Conservation (phyloP, 2,888 invertebrate genomes). For the Aspidapion aeneum region DNA sequence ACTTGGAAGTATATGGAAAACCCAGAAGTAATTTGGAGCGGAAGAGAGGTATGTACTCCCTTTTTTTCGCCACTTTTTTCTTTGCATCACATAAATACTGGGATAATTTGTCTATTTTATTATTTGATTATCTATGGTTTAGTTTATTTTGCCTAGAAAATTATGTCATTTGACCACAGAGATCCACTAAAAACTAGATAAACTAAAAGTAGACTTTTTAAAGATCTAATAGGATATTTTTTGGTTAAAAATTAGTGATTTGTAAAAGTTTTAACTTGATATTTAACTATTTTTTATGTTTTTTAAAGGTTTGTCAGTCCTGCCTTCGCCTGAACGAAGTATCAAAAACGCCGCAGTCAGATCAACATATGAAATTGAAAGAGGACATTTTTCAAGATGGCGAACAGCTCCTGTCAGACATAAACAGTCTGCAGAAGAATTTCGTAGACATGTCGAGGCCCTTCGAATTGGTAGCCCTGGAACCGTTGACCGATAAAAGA, state of each 20-base stretch:
- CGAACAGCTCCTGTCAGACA: constrained; percentile 59
- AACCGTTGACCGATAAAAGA: constrained; percentile 15
- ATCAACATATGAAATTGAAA: constrained; percentile 39
- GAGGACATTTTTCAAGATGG: constrained; percentile 58
- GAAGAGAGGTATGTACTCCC: constrained; percentile 38
- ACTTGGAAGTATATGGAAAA: constrained; percentile 18
- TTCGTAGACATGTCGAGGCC: constrained; percentile 44
- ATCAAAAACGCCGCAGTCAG: constrained; percentile 27
- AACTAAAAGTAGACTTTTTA: no score
- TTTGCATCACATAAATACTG: not conserved
- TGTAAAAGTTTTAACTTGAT: no score
- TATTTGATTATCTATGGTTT: no score
- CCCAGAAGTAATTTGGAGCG: constrained; percentile 42
- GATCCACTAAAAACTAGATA: no score
- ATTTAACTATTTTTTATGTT: no score
- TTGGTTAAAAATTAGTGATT: no score
- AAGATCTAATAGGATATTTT: no score
- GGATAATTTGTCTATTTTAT: no score
- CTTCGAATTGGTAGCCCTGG: constrained; percentile 30
- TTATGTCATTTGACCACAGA: no score
- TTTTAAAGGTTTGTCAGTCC: constrained; percentile 40
- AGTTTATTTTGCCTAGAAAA: no score
- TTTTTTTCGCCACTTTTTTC: constrained; percentile 3
- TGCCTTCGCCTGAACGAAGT: constrained; percentile 30
- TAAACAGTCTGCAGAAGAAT: constrained; percentile 52